Evolutionary conservation across 2,797 vertebrate genomes (phyloP), one percentile per base, ranked within the genome.

Genomic region (Tarsius wallacei): DNA sequence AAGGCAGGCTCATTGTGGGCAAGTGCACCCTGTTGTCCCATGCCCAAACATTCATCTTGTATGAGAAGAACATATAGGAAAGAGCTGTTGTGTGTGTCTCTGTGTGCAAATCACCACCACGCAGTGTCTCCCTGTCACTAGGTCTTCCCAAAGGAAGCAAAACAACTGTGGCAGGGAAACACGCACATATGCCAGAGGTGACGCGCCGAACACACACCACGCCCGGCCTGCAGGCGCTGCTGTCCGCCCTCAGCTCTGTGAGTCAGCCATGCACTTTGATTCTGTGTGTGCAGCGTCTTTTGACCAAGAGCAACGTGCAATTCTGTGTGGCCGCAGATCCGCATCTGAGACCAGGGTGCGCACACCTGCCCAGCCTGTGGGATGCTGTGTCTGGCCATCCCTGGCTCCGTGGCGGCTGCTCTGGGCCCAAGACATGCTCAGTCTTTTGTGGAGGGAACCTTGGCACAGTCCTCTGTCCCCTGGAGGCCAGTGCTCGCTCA

Each of bases 61-160:
- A 97, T 95, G 97, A 98, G 55, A 78, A 31, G 16, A 95, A 15
- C 51, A 95, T 4, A 11, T 81, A 87, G 68, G 13, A 66, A 91
- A 98, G 96, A 97, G 91, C 91, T 97, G 96, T 42, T 73, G 7
- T 92, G 96, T 94, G 97, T 94, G 92, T 97, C 96, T 98, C 93
- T 97, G 87, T 96, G 98, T 98, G 94, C 87, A 98, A 94, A 96
- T 97, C 98, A 98, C 97, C 94, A 97, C 61, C 94, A 97, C 57
- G 87, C 28, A 59, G 15, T 93, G 87, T 96, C 90, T 95, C 82
- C 96, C 82, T 97, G 93, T 95, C 88, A 96, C 92, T 83, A 97
- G 96, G 93, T 95, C 88, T 97, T 98, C 96, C 96, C 94, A 96
- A 96, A 97, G 98, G 90, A 98, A 98, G 98, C 64, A 87, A 88